phyloP scores from a whole-genome alignment of 2,797 vertebrate species.

The Alfaro cultratus region DNA sequence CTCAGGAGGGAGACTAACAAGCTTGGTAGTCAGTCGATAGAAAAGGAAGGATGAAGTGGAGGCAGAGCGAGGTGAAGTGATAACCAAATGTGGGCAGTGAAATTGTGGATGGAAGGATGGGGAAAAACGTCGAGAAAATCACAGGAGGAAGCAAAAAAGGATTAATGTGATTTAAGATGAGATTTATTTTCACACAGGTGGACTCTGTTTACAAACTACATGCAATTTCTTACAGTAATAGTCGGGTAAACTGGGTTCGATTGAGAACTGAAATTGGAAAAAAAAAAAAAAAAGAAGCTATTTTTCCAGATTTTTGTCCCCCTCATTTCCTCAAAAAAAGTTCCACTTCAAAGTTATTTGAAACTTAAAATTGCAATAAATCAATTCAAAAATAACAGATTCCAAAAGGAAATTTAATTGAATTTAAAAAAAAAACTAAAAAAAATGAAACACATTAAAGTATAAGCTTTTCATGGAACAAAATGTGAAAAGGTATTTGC shows the following conservation, averaged over 20 bases:
- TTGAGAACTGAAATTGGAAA: too few relatives aligned
- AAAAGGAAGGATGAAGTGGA: not conserved
- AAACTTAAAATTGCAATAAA: too few relatives aligned
- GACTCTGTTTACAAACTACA: not conserved
- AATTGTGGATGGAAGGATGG: not conserved
- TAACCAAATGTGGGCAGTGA: not conserved
- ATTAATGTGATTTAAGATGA: not conserved
- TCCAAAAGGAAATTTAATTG: too few relatives aligned
- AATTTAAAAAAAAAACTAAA: too few relatives aligned
- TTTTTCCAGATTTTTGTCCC: too few relatives aligned
- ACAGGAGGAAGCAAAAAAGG: too few relatives aligned
- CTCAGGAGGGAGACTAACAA: constrained; percentile 54
- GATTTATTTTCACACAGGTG: not conserved
- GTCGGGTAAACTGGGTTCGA: too few relatives aligned
- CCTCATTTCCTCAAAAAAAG: too few relatives aligned
- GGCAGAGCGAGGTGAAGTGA: not conserved
- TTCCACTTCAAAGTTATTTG: too few relatives aligned
- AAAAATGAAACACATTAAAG: not conserved
- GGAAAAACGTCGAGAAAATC: not conserved
- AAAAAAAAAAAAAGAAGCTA: too few relatives aligned
- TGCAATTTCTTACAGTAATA: not conserved
- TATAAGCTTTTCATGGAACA: not conserved
- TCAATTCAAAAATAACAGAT: too few relatives aligned
- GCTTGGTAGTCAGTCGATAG: constrained; percentile 13
- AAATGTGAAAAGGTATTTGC: not conserved